Conservation (phyloP, 2,888 invertebrate genomes). For the Venusia cambrica region DNA sequence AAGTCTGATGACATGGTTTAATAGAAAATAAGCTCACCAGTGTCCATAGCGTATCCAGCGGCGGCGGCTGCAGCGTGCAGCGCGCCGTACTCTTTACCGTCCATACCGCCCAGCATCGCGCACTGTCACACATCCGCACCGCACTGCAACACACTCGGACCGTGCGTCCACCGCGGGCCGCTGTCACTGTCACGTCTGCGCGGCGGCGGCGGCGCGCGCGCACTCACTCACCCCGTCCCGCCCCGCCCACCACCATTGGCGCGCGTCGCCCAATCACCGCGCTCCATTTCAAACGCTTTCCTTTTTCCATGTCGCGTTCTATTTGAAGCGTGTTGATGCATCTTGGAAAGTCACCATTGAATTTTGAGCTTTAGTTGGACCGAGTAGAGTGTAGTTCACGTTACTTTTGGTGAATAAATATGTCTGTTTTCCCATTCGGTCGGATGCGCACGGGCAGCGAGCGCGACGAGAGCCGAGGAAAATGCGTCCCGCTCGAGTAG, state of each 20-base stretch:
- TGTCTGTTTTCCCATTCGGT: conserved; percentile 75
- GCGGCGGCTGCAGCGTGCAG: conserved; percentile 73
- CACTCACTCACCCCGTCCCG: conserved; percentile 44
- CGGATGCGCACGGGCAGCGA: conserved; percentile 69
- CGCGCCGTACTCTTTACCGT: conserved; percentile 77
- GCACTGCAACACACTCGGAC: conserved; percentile 24
- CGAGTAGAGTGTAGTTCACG: background rate
- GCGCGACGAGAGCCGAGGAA: conserved; percentile 66
- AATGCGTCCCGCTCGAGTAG: conserved; percentile 50
- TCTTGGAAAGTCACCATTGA: conserved; percentile 34
- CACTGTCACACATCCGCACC: conserved; percentile 41
- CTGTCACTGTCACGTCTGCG: conserved; percentile 46
- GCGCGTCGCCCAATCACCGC: conserved; percentile 71
- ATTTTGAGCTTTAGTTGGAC: conserved; percentile 32
- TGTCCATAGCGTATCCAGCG: conserved; percentile 67
- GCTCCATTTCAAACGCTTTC: conserved; percentile 76
- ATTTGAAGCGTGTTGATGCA: conserved; percentile 76
- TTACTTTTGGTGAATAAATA: conserved; percentile 33
- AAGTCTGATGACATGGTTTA: no score
- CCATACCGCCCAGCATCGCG: conserved; percentile 74
- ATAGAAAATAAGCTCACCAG: conserved; percentile 44
- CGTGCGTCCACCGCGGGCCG: conserved; percentile 45
- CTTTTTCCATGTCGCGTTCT: conserved; percentile 75
- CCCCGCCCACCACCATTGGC: conserved; percentile 67
- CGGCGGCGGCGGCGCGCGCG: conserved; percentile 46